Evolutionary conservation across 2,797 vertebrate species (phyloP).

Genomic region (Adrianichthys oophorus): DNA sequence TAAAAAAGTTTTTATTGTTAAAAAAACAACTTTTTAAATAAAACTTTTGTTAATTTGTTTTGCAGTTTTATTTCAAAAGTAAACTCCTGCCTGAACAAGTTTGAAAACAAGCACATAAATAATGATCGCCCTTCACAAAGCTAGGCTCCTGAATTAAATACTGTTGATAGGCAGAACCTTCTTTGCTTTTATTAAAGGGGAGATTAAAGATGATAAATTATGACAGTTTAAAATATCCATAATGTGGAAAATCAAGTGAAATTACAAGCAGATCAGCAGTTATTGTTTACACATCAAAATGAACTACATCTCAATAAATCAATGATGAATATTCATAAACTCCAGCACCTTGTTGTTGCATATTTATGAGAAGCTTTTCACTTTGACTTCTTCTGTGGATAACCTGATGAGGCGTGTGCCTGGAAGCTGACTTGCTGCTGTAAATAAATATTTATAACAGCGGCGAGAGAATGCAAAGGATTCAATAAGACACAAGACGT

Average conservation of each 20-base stretch:
- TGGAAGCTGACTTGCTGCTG: not conserved
- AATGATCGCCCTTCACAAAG: too few relatives aligned
- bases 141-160: not conserved
- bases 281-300: conserved; percentile 23
- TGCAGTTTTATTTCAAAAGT: too few relatives aligned
- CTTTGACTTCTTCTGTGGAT: conserved; percentile 34
- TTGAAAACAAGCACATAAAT: too few relatives aligned
- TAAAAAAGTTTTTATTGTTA: too few relatives aligned
- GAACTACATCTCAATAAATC: conserved; percentile 22
- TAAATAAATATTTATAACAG: conserved; percentile 54
- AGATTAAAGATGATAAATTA: conserved; percentile 1
- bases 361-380: conserved; percentile 39
- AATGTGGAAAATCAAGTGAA: conserved; percentile 12
- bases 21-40: too few relatives aligned
- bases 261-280: conserved; percentile 1
- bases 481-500: conserved; percentile 16
- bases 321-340: conserved; percentile 48
- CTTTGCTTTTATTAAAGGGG: not conserved
- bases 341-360: conserved; percentile 14
- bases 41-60: too few relatives aligned
- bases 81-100: too few relatives aligned
- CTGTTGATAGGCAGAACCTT: not conserved
- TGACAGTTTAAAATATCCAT: not conserved
- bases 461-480: conserved; percentile 26
- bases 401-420: conserved; percentile 18